These are phyloP conservation scores for Picus viridis DNA, from an alignment of 2,797 vertebrate species.

Conservation along the genomic window DNA sequence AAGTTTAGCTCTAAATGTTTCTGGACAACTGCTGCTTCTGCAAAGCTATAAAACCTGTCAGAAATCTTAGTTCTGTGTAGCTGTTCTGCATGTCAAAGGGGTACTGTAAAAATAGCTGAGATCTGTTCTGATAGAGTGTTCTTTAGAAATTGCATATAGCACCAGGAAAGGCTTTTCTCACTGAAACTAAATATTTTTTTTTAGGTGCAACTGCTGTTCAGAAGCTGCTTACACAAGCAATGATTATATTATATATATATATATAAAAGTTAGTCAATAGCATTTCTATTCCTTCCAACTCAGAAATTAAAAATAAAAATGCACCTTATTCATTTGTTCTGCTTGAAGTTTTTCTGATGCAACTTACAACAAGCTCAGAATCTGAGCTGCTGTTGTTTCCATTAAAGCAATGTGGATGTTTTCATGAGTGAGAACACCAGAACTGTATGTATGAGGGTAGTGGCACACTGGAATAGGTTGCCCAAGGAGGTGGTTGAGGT, in stretches of 20 bases:
- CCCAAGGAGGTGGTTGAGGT: no score
- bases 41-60: background rate
- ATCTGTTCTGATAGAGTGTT: background rate
- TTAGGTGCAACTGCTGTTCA: background rate
- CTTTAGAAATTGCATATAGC: background rate
- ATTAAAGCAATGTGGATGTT: background rate
- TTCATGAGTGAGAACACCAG: background rate
- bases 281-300: background rate
- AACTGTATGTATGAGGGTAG: background rate
- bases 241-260: background rate
- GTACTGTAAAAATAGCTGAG: background rate
- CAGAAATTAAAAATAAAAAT: background rate
- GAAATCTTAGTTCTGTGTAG: background rate
- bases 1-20: background rate
- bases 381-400: background rate
- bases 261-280: fast-evolving
- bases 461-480: no score
- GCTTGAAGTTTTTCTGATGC: background rate
- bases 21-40: background rate
- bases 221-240: background rate
- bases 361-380: background rate
- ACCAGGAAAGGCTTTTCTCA: background rate
- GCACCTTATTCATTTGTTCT: background rate
- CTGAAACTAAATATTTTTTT: background rate
- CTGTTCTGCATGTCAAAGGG: background rate